Percentiles rank a stretch among this genome's conserved stretches.
Evolutionary conservation across 2,113 vertebrate species (phyloP).

Genomic region (Phyllostomus hastatus): DNA sequence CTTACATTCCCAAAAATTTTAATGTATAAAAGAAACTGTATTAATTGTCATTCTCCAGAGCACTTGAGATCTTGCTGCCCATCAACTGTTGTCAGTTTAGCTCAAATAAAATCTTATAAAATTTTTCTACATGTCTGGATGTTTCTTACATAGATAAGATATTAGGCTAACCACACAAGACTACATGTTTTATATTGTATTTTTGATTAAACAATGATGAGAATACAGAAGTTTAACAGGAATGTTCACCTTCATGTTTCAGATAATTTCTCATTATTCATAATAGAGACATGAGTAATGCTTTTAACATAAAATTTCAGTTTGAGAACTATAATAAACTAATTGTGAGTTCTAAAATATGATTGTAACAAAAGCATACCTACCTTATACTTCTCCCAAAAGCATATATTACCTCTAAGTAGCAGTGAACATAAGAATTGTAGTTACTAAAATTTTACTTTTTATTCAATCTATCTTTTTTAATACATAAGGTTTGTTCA

Average conservation of each 20-base stretch:
- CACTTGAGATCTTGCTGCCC: not conserved
- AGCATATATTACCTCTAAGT: not conserved
- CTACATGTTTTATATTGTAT: not conserved
- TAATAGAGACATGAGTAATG: not conserved
- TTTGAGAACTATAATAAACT: not conserved
- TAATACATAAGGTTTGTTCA: not conserved
- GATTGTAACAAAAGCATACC: not conserved
- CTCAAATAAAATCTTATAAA: not conserved
- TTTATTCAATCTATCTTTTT: not conserved
- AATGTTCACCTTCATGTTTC: not conserved
- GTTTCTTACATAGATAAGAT: not conserved
- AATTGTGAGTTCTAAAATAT: not conserved
- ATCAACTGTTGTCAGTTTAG: not conserved
- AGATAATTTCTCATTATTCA: conserved; percentile 16
- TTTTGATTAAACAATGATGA: not conserved
- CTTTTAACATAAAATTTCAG: conserved; percentile 23
- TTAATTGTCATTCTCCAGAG: not conserved
- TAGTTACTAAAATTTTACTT: not conserved
- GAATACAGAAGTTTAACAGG: not conserved
- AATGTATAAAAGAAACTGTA: not conserved
- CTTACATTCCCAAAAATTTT: not conserved
- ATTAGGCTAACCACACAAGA: not conserved
- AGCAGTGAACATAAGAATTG: not conserved
- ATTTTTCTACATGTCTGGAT: not conserved
- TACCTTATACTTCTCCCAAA: not conserved